Evolutionary conservation across 2,113 vertebrate genomes (phyloP).

Genomic region (Ascaphus truei): DNA sequence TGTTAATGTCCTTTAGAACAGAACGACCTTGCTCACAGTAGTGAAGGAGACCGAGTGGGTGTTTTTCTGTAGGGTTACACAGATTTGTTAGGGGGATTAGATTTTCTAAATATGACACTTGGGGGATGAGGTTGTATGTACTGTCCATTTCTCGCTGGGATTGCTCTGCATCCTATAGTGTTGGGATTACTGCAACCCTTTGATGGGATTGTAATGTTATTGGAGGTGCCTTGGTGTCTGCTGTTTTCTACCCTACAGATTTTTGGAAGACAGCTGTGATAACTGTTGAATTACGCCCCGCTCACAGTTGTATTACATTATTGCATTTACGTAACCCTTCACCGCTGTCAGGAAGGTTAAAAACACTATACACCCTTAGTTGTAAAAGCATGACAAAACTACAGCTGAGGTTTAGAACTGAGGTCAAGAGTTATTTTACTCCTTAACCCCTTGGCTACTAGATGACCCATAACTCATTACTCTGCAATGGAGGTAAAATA

Average conservation of each 20-base stretch:
- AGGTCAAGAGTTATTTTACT: not conserved
- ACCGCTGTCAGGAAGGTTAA: conserved; percentile 33
- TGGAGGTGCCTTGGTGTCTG: conserved; percentile 22
- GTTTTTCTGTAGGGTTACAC: not conserved
- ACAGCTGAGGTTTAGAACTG: conserved; percentile 4
- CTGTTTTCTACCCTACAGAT: conserved; percentile 12
- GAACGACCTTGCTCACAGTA: not conserved
- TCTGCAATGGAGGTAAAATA: too few relatives aligned
- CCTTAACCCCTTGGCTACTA: too few relatives aligned
- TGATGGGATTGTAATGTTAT: conserved; percentile 12
- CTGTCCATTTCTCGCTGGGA: not conserved
- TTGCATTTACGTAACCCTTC: conserved; percentile 32
- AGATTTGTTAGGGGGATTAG: not conserved
- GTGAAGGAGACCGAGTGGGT: not conserved
- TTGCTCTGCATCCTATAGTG: not conserved
- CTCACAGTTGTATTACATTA: conserved; percentile 26
- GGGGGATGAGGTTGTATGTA: not conserved
- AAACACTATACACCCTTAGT: conserved; percentile 18
- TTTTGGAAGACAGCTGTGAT: conserved; percentile 32
- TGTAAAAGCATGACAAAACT: not conserved
- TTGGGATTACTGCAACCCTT: too few relatives aligned
- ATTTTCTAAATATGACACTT: not conserved
- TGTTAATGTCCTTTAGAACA: not conserved
- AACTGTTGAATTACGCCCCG: conserved; percentile 16
- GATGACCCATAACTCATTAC: too few relatives aligned